Evolutionary conservation across 2,113 vertebrate genomes (phyloP).

Genomic region (Chrysemys picta): DNA sequence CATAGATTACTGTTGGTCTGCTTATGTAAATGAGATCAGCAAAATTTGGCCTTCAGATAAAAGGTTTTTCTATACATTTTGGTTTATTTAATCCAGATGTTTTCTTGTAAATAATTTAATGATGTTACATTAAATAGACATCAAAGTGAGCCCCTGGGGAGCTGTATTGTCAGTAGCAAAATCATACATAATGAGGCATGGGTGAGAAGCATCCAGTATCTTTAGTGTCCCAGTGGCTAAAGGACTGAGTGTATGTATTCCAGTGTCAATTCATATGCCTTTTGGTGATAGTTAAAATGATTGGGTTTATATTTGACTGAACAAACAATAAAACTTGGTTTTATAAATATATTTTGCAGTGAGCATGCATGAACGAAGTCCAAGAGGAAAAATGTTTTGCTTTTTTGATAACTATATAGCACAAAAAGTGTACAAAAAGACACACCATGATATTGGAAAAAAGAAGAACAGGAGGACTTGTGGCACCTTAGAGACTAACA

Average conservation of each 20-base stretch:
- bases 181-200: background rate
- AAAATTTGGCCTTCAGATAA: background rate
- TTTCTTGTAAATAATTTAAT: conserved; percentile 33
- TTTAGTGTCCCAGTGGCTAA: accelerated
- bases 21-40: background rate
- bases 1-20: background rate
- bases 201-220: background rate
- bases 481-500: too few species aligned
- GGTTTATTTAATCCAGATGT: conserved; percentile 47
- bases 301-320: background rate
- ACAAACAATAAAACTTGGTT: background rate
- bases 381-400: background rate
- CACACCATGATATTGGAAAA: background rate
- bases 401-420: background rate
- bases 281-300: background rate
- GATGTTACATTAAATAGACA: background rate
- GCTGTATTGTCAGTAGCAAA: background rate
- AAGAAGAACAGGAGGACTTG: too few species aligned
- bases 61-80: background rate
- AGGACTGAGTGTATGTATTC: background rate
- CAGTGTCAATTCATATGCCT: background rate
- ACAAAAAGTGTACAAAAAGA: background rate
- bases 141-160: conserved; percentile 5
- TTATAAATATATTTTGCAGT: conserved; percentile 7
- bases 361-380: background rate